Percentiles rank a stretch among this genome's conserved stretches.
These are phyloP conservation scores for Philereme vetulata DNA, from an alignment of 2,888 invertebrate genomes.

Conservation along the genomic window DNA sequence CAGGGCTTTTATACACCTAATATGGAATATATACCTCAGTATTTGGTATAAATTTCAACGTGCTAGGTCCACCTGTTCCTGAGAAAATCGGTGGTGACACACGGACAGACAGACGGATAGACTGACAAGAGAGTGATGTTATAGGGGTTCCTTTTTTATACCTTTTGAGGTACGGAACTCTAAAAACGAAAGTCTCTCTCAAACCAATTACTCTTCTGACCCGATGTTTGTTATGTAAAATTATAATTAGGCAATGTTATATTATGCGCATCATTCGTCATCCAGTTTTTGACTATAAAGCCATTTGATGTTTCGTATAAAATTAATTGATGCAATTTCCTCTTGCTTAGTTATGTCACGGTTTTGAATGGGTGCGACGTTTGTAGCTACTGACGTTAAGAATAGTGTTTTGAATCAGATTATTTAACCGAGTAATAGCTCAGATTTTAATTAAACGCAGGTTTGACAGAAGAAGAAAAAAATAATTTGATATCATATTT, in stretches of 20 bases:
- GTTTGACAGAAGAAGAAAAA: too few species aligned
- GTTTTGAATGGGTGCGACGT: slow-evolving; percentile 9
- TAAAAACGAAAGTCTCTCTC: slow-evolving; percentile 16
- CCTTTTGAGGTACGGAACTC: slow-evolving; percentile 18
- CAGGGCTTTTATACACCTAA: too few species aligned
- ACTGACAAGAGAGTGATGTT: too few species aligned
- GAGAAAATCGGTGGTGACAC: too few species aligned
- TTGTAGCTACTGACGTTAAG: not conserved
- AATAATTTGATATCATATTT: too few species aligned
- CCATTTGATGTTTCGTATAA: slow-evolving; percentile 38
- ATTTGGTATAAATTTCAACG: too few species aligned
- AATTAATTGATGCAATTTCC: slow-evolving; percentile 50
- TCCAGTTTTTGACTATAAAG: slow-evolving; percentile 52
- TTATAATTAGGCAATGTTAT: slow-evolving; percentile 57
- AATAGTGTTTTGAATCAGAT: not conserved
- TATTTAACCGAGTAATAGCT: too few species aligned
- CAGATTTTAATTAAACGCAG: too few species aligned
- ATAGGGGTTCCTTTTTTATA: too few species aligned
- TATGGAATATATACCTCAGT: too few species aligned
- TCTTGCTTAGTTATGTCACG: slow-evolving; percentile 34
- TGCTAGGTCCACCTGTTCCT: too few species aligned
- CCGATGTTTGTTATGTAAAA: slow-evolving; percentile 57
- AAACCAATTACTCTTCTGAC: slow-evolving; percentile 15
- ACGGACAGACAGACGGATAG: too few species aligned
- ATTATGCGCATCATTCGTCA: slow-evolving; percentile 46